These are phyloP conservation scores for Apodemus sylvaticus DNA, from an alignment of 2,113 vertebrate species.

Conservation along the genomic window DNA sequence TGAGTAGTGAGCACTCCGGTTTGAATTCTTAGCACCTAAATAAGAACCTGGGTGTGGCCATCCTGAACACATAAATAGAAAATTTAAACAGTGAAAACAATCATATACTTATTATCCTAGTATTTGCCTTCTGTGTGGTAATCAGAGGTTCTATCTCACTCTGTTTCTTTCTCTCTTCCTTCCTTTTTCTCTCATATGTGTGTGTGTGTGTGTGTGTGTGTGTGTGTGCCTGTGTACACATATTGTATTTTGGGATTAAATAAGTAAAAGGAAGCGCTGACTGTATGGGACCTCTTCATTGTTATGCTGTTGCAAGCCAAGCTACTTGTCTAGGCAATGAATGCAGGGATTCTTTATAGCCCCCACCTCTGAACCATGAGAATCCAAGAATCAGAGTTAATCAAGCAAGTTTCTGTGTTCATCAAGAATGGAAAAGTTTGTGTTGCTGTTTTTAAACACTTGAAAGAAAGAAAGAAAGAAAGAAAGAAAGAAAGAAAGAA, in stretches of 20 bases:
- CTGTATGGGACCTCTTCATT: neutral
- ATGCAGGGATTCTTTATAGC: too few relatives aligned
- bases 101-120: neutral
- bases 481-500: too few relatives aligned
- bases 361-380: neutral
- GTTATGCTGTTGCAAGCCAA: neutral
- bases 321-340: neutral
- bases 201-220: too few relatives aligned
- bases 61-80: neutral
- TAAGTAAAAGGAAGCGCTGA: neutral
- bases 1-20: neutral
- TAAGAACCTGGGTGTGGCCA: neutral
- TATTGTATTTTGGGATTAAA: neutral
- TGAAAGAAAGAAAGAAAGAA: neutral
- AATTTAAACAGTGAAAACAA: neutral
- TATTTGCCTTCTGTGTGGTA: neutral
- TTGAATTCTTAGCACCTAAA: neutral
- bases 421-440: neutral
- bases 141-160: neutral
- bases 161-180: neutral
- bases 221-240: neutral
- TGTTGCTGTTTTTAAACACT: neutral
- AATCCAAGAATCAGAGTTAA: neutral
- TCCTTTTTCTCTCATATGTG: neutral
- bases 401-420: slow-evolving; percentile 1